Conservation (phyloP, 2,113 vertebrate genomes). For the Archilochus colubris region DNA sequence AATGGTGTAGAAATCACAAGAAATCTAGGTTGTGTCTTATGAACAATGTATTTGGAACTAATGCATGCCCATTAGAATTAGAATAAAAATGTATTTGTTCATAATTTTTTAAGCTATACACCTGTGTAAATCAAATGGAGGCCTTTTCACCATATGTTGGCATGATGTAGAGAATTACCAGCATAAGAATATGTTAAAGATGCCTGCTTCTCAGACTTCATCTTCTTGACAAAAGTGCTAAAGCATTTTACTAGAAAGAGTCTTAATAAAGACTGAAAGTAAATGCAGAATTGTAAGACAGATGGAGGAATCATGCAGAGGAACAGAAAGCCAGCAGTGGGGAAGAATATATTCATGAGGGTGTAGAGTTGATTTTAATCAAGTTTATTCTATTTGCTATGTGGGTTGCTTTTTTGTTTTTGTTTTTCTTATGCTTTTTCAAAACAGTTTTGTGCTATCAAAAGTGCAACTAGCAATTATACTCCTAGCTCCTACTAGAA, state of each 20-base stretch:
- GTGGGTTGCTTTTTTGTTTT: not conserved
- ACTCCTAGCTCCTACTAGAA: not conserved
- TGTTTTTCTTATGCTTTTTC: not conserved
- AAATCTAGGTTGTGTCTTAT: not conserved
- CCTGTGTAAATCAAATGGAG: not conserved
- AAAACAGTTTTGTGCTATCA: slow-evolving; percentile 11
- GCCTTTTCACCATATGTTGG: not conserved
- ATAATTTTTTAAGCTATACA: not conserved
- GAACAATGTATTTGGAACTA: not conserved
- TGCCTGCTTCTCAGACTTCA: not conserved
- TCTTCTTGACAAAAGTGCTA: not conserved
- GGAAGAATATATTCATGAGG: not conserved
- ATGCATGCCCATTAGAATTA: not conserved
- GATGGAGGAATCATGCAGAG: not conserved
- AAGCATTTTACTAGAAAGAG: slow-evolving; percentile 7
- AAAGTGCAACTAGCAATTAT: slow-evolving; percentile 16
- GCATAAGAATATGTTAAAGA: not conserved
- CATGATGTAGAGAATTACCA: not conserved
- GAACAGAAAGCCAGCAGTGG: not conserved
- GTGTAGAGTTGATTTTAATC: slow-evolving; percentile 4
- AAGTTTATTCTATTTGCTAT: slow-evolving; percentile 1
- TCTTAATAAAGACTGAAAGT: slow-evolving; percentile 27
- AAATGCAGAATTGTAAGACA: slow-evolving; percentile 14
- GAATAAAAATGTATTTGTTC: not conserved
- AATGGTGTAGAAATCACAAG: not conserved